phyloP scores from a whole-genome alignment of 2,888 invertebrate genomes.

The Volucella zonaria region DNA sequence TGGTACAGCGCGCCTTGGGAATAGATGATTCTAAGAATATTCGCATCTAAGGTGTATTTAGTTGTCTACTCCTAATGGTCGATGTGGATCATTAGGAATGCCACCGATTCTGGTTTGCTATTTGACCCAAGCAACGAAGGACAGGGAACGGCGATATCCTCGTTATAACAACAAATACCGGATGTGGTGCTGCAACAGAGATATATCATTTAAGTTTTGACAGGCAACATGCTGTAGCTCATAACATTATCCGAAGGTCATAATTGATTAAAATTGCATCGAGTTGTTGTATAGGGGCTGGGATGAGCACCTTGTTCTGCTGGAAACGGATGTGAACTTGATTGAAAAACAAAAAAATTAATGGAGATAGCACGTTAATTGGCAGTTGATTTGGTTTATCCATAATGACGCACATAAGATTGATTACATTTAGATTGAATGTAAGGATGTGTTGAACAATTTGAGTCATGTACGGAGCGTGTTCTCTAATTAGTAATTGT shows the following conservation, averaged over 20 bases:
- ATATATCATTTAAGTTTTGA: constrained; percentile 63
- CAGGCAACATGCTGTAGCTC: constrained; percentile 40
- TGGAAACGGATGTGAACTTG: too few species aligned
- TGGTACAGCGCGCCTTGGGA: constrained; percentile 29
- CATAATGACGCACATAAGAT: constrained; percentile 9
- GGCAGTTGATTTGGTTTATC: constrained; percentile 1
- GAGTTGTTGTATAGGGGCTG: too few species aligned
- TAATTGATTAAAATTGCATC: constrained; percentile 54
- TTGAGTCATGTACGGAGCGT: too few species aligned
- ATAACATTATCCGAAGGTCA: constrained; percentile 33
- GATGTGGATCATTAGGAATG: constrained; percentile 63
- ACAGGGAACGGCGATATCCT: background rate
- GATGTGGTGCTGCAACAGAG: constrained; percentile 8
- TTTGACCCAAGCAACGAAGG: background rate
- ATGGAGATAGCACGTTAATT: background rate
- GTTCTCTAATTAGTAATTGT: too few species aligned
- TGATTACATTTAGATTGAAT: constrained; percentile 3
- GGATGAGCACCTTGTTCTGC: too few species aligned
- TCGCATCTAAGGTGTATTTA: constrained; percentile 59
- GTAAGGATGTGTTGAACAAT: too few species aligned
- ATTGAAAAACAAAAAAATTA: too few species aligned
- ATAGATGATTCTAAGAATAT: constrained; percentile 18
- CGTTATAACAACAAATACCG: constrained; percentile 32
- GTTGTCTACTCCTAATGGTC: constrained; percentile 64
- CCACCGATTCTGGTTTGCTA: constrained; percentile 24